Base-by-base conservation (phyloP, 2,888 invertebrate genomes). In the Coelinius sp. region DNA sequence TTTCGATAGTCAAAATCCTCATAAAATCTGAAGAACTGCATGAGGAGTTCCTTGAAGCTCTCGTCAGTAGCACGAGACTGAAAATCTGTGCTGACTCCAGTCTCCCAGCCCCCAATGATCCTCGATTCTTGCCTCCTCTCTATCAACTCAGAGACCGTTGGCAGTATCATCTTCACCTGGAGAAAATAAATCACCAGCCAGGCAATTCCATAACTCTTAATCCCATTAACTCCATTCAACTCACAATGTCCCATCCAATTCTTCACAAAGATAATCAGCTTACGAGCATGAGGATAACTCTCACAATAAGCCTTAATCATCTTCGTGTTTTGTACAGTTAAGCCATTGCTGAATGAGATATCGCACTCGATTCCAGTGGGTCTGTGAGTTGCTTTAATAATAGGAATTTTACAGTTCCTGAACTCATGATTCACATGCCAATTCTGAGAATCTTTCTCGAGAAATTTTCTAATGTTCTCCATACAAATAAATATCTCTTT, bases 271-370 rank as follows among this genome's bases (percentile, higher is more conserved):
- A 92, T 82, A 73, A 91, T 89, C 76, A 92, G 83, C 4, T 89
- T 87, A 75, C 89, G 89, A 10, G 90, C 89, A 77, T 84, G 74
- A 12, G 88, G 86, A 78, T 89, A 90, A 5, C 78, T 75, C 1
- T 73, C 53, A n/a, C 78, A 85, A 75, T 88, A 89, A 73, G 83
- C 85, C 41, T 89, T 86, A 78, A 83, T 87, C 74, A 84, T 86
- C 73, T 80, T 85, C 71, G 92, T 91, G 79, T 92, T 93, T 78
- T 91, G 90, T 2, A 90, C 89, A 24, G 91, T 90, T 20, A 92
- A 86, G 5, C 91, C 90, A 83, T 91, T 91, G 8, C 88, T 86
- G 79, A 91, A 91, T 0, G 91, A 91, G 74, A 93, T 85, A 85
- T 93, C 92, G 81, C 92, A 92, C 68, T 90, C 89, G 17, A 92